Evolutionary conservation across 2,888 invertebrate genomes (phyloP).

Genomic region (Ectobius pallidus): DNA sequence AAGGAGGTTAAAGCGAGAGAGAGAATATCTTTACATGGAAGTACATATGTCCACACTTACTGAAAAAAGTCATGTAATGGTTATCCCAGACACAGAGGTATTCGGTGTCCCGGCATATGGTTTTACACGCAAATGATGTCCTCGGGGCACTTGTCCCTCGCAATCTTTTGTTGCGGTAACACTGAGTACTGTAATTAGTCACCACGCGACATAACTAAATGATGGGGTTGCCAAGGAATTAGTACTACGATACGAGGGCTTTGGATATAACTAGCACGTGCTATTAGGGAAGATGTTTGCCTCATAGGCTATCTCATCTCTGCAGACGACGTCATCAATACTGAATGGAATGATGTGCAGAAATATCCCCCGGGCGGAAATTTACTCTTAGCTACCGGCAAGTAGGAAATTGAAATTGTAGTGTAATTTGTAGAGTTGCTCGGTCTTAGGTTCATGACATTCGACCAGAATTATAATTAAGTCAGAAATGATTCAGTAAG

Average conservation of each 20-base stretch:
- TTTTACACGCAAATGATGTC: conserved; percentile 38
- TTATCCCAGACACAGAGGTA: conserved; percentile 1
- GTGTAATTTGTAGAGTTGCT: neutral
- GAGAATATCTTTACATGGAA: neutral
- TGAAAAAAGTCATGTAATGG: neutral
- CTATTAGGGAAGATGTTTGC: neutral
- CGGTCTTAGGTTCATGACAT: too few relatives aligned
- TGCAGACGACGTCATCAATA: conserved; percentile 1
- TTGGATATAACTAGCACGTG: neutral
- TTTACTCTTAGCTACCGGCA: neutral
- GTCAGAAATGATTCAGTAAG: too few relatives aligned
- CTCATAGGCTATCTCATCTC: neutral
- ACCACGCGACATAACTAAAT: conserved; percentile 24
- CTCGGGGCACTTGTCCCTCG: conserved; percentile 8
- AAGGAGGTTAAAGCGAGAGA: too few relatives aligned
- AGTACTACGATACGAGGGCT: too few relatives aligned
- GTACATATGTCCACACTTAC: conserved; percentile 4
- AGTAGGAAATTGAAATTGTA: neutral
- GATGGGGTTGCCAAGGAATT: conserved; percentile 9
- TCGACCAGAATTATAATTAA: too few relatives aligned
- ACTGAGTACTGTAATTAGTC: conserved; percentile 26
- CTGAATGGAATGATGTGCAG: neutral
- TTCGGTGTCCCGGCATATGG: conserved; percentile 26
- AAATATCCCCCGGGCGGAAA: neutral
- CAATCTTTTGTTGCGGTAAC: conserved; percentile 23